A percentile compares a stretch with the other conserved stretches of the same genome.
Evolutionary conservation across 2,888 invertebrate species (phyloP).

Genomic region (Marronus borbonicus): DNA sequence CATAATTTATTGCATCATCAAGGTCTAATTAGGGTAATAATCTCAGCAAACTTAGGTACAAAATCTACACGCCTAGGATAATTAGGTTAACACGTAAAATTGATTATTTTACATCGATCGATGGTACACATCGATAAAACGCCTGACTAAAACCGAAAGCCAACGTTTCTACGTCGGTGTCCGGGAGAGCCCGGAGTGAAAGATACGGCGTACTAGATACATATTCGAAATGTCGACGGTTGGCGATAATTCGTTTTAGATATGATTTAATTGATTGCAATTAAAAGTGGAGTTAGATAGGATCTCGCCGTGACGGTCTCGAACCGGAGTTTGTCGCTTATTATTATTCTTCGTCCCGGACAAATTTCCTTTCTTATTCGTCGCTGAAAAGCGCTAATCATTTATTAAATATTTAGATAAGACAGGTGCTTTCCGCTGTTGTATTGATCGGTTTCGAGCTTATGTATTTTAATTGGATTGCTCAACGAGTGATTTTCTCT

Average conservation of each 20-base stretch:
- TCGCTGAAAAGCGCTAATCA: slow-evolving; percentile 33
- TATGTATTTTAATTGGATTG: slow-evolving; percentile 13
- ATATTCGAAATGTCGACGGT: slow-evolving; percentile 30
- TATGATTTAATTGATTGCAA: slow-evolving; percentile 33
- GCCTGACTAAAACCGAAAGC: neutral
- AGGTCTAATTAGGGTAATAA: no score
- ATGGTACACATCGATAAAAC: slow-evolving; percentile 27
- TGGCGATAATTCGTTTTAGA: slow-evolving; percentile 19
- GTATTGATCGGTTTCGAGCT: neutral
- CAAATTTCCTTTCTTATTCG: slow-evolving; percentile 24
- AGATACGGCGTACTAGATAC: slow-evolving; percentile 24
- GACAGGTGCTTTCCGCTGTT: slow-evolving; percentile 4
- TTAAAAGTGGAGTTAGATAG: slow-evolving; percentile 22
- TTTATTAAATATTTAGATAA: slow-evolving; percentile 38
- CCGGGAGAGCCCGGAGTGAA: neutral
- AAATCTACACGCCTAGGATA: neutral
- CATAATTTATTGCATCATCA: no score
- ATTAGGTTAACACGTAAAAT: slow-evolving; percentile 27
- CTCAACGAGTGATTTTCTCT: neutral
- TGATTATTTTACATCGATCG: slow-evolving; percentile 28
- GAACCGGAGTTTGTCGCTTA: neutral
- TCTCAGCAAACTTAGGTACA: no score
- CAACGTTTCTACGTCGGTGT: neutral
- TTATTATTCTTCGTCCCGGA: neutral
- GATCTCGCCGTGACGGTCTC: slow-evolving; percentile 2